phyloP scores from a whole-genome alignment of 2,888 invertebrate genomes.

The Cerceris ruficornis region DNA sequence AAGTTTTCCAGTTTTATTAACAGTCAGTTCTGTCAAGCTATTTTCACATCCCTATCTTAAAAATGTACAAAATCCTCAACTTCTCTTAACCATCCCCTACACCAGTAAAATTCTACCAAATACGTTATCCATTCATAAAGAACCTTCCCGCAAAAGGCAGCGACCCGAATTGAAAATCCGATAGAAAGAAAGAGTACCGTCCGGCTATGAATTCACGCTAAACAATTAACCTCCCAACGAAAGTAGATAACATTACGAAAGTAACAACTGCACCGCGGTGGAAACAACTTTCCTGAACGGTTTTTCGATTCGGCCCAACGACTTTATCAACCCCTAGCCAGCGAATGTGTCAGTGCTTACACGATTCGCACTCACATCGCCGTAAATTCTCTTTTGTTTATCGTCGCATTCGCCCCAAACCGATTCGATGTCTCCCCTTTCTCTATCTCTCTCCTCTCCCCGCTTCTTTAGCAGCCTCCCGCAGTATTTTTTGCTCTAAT shows the following conservation, averaged over 20 bases:
- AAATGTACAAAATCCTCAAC: no score
- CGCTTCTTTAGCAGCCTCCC: constrained; percentile 20
- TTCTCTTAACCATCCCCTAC: no score
- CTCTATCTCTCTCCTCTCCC: background rate
- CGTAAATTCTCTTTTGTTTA: constrained; percentile 38
- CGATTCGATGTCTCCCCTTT: constrained; percentile 14
- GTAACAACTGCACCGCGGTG: constrained; percentile 20
- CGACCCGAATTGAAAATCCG: background rate
- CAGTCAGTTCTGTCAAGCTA: no score
- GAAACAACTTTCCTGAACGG: constrained; percentile 19
- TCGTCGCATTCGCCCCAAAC: constrained; percentile 19
- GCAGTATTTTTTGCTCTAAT: constrained; percentile 49
- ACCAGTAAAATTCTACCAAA: no score
- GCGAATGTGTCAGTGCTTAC: constrained; percentile 30
- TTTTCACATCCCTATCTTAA: no score
- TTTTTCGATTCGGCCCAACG: constrained; percentile 1
- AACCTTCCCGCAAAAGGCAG: no score
- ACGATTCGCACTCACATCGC: constrained; percentile 25
- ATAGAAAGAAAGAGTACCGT: background rate
- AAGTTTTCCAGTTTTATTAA: no score
- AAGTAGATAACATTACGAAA: constrained; percentile 21
- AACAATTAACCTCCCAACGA: constrained; percentile 27
- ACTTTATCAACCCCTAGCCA: constrained; percentile 2
- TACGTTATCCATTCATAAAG: no score
- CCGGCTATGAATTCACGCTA: background rate